phyloP scores from a whole-genome alignment of 1,140 invertebrate genomes.

The Armadillidium nasatum region DNA sequence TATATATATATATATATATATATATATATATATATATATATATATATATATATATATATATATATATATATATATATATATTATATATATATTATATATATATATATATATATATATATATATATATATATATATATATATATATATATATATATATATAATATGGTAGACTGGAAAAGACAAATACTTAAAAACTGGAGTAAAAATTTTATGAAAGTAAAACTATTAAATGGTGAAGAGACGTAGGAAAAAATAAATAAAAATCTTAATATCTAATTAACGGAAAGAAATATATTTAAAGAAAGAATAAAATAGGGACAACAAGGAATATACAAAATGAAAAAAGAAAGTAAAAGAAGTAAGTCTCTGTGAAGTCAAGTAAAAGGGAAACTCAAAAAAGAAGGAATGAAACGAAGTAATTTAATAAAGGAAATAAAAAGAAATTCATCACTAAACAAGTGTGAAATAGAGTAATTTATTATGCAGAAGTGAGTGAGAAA shows the following conservation, averaged over 20 bases:
- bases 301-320: no score
- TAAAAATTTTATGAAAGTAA: no score
- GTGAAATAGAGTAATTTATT: conserved; percentile 2
- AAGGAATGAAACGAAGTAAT: neutral
- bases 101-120: conserved; percentile 8
- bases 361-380: no score
- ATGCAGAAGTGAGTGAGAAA: no score
- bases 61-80: conserved; percentile 1
- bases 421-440: neutral
- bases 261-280: no score
- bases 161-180: no score
- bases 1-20: conserved; percentile 6
- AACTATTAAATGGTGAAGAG: no score
- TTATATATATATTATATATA: conserved; percentile 1
- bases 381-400: neutral
- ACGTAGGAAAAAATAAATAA: no score
- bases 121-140: conserved; percentile 15
- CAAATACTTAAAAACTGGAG: no score
- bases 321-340: no score
- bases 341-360: no score
- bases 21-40: conserved; percentile 2
- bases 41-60: neutral
- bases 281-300: no score
- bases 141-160: neutral
- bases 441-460: neutral